Base-by-base conservation (phyloP, 2,797 vertebrate species). In the Eleutherodactylus coqui region DNA sequence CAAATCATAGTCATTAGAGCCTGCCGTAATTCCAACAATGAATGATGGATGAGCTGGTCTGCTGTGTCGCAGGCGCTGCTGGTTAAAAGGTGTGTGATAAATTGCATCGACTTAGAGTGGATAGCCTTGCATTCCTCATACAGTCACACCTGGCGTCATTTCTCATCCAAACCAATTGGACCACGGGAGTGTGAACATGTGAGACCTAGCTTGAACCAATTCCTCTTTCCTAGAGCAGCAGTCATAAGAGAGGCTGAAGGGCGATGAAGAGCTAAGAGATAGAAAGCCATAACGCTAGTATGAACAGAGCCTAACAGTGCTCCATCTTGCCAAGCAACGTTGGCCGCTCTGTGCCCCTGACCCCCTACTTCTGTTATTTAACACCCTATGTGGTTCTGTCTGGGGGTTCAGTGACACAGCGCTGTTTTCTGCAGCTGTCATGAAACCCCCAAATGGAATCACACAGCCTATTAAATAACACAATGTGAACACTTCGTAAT, bases 1-100 rank as follows among this genome's bases (percentile, higher is more conserved):
- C 88, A 90, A 92, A 90, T 85, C 64, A 80, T 51, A 64, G 32
- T 82, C 84, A 86, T 86, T 82, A 86, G n/a, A 67, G 79, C 55
- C 7, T 45, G 67, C 78, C 21, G 69, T 80, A 62, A 81, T 85
- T 79, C 78, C 53, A 75, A 53, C 78, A 79, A 86, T 86, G 55
- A 81, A 81, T 86, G 85, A 86, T 82, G 85, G 85, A 82, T 86
- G 85, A 81, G 78, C 43, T 11, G 53, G 17, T 41, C 55, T 11
- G 19, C 47, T 24, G 69, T 49, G 76, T 72, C 34, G 32, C 78
- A 14, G 67, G 53, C 36, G 53, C 79, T 64, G 79, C 36, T 64
- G 85, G 79, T 82, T 82, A 86, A 86, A 43, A 86, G 79, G 78
- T 67, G 55, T 82, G 70, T 86, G 85, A 86, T 86, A 19, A 69